Evolutionary conservation across 2,888 invertebrate species (phyloP).

Genomic region (Elysia crispata): DNA sequence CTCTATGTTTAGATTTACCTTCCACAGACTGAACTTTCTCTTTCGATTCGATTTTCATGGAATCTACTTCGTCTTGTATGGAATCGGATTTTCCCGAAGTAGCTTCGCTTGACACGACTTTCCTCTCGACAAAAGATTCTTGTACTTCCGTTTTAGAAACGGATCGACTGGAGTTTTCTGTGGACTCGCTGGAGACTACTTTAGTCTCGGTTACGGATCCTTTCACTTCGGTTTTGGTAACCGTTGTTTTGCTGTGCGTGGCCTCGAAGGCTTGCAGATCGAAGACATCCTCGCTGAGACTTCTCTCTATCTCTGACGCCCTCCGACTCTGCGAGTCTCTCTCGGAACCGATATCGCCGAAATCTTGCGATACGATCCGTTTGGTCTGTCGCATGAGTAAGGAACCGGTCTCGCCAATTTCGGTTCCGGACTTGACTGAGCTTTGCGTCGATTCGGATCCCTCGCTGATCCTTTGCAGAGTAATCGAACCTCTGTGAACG

Average conservation of each 20-base stretch:
- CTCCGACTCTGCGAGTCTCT: too few species aligned
- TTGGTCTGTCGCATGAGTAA: slow-evolving; percentile 44
- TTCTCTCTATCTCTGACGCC: too few species aligned
- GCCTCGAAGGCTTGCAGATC: background rate
- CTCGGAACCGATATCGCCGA: background rate
- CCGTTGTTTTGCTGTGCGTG: too few species aligned
- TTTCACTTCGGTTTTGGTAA: background rate
- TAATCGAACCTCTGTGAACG: slow-evolving; percentile 6
- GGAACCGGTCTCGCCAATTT: background rate
- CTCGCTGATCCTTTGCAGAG: slow-evolving; percentile 36
- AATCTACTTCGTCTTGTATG: background rate
- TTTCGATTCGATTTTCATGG: too few species aligned
- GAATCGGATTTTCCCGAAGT: background rate
- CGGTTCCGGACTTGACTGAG: background rate
- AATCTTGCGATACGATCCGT: slow-evolving; percentile 37
- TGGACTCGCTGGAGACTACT: background rate
- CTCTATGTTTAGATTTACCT: too few species aligned
- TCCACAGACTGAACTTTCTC: too few species aligned
- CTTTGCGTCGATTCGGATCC: slow-evolving; percentile 33
- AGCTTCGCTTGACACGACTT: background rate
- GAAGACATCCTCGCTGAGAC: slow-evolving; percentile 3
- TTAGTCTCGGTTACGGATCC: background rate
- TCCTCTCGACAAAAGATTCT: background rate
- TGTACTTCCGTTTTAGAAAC: background rate
- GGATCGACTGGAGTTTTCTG: background rate